Conservation (phyloP, 2,113 vertebrate species). For the Heterotilapia buettikoferi region DNA sequence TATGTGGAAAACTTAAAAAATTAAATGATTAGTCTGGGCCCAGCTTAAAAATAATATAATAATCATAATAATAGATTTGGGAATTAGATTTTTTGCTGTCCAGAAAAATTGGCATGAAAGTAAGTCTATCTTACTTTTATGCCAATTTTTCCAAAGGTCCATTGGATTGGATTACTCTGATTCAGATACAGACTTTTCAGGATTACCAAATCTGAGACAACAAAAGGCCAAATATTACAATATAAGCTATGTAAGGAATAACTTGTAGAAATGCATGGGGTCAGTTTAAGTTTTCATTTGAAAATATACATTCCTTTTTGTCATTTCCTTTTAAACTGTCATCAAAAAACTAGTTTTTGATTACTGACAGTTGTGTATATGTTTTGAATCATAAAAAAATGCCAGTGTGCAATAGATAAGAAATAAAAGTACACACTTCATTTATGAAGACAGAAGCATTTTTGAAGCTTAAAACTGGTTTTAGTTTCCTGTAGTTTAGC, state of each 20-base stretch:
- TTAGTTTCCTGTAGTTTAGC: too few species aligned
- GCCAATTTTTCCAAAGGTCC: not conserved
- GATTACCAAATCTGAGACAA: not conserved
- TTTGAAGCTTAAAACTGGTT: too few species aligned
- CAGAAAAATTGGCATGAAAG: not conserved
- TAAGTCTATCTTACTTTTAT: not conserved
- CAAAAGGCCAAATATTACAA: not conserved
- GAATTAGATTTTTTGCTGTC: not conserved
- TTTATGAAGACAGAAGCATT: too few species aligned
- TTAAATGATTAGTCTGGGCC: not conserved
- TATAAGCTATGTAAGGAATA: not conserved
- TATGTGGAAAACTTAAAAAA: not conserved
- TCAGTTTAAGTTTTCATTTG: not conserved
- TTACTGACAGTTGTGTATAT: not conserved
- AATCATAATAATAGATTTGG: not conserved
- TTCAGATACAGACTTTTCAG: not conserved
- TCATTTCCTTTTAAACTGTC: not conserved
- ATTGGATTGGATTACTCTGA: rapidly evolving
- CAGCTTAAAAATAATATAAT: not conserved
- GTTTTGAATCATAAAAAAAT: not conserved
- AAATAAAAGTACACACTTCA: too few species aligned
- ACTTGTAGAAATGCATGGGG: not conserved
- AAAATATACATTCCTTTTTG: not conserved
- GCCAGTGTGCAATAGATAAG: too few species aligned
- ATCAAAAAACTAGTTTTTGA: not conserved